A percentile compares a stretch with the other conserved stretches of the same genome.
Conservation (phyloP, 2,113 vertebrate species). For the Cricetomys ansorgei region DNA sequence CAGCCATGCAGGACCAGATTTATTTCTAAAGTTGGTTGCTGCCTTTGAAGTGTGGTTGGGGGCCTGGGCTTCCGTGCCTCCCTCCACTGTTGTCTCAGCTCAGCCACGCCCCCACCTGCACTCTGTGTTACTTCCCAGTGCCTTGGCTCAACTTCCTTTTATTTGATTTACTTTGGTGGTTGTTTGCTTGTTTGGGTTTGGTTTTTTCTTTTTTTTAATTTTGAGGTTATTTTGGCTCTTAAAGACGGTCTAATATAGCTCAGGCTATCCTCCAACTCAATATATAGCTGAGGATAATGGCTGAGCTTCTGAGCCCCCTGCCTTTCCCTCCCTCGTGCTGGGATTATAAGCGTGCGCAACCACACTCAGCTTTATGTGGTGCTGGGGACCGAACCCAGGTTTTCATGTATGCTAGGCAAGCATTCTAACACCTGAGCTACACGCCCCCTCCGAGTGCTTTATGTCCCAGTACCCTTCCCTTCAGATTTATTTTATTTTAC, state of each 20-base stretch:
- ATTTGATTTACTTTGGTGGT: background rate
- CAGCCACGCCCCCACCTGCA: background rate
- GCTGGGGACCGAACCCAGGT: background rate
- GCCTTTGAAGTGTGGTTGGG: constrained; percentile 60
- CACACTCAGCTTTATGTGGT: background rate
- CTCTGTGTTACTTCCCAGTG: background rate
- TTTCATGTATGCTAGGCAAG: background rate
- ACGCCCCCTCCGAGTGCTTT: background rate
- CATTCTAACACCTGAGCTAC: background rate
- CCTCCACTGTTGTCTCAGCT: background rate
- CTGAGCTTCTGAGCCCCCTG: background rate
- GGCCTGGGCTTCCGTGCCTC: background rate
- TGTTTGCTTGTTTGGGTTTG: background rate
- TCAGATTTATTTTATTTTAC: background rate
- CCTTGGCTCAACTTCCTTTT: background rate
- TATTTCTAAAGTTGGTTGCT: background rate
- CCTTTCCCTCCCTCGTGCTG: background rate
- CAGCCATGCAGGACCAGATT: background rate
- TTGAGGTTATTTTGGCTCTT: background rate
- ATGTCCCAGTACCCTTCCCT: background rate
- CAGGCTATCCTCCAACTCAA: background rate
- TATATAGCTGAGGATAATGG: background rate
- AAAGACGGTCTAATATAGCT: background rate
- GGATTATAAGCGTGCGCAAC: background rate
- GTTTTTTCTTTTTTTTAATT: background rate